Evolutionary conservation across 2,797 vertebrate species (phyloP).

Genomic region (Arrhamphus sclerolepis): DNA sequence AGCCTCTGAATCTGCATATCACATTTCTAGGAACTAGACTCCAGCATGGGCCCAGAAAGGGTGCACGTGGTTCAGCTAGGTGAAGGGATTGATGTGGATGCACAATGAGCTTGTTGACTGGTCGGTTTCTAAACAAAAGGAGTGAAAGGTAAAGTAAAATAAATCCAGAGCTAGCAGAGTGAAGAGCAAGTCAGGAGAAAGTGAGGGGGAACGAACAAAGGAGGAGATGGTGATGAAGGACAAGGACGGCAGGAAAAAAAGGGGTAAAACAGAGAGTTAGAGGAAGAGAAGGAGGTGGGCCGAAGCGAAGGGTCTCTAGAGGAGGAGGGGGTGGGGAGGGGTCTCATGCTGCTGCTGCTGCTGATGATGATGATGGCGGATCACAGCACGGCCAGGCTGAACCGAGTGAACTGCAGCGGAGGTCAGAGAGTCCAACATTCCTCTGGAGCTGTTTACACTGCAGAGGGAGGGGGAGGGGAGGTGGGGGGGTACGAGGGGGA

Average conservation of each 20-base stretch:
- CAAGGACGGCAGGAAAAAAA: conserved; percentile 29
- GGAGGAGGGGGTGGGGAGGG: conserved; percentile 16
- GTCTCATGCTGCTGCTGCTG: conserved; percentile 29
- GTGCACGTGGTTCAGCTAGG: neutral
- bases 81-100: conserved; percentile 8
- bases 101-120: conserved; percentile 11
- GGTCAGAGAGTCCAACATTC: conserved; percentile 88
- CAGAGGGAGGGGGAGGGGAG: conserved; percentile 53
- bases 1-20: conserved; percentile 41
- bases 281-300: conserved; percentile 22
- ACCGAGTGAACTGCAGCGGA: conserved; percentile 83
- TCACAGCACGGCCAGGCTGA: conserved; percentile 81
- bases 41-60: conserved; percentile 12
- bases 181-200: conserved; percentile 28
- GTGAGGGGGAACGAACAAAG: conserved; percentile 24
- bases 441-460: conserved; percentile 86
- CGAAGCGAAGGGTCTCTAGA: conserved; percentile 44
- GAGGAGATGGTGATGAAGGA: conserved; percentile 7
- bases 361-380: conserved; percentile 59
- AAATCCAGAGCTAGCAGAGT: neutral
- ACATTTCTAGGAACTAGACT: conserved; percentile 56
- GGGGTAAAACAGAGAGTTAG: conserved; percentile 3
- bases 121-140: neutral
- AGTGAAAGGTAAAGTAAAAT: conserved; percentile 12
- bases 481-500: conserved; percentile 70